Evolutionary conservation across 2,113 vertebrate species (phyloP).

Genomic region (Aldabrachelys gigantea): DNA sequence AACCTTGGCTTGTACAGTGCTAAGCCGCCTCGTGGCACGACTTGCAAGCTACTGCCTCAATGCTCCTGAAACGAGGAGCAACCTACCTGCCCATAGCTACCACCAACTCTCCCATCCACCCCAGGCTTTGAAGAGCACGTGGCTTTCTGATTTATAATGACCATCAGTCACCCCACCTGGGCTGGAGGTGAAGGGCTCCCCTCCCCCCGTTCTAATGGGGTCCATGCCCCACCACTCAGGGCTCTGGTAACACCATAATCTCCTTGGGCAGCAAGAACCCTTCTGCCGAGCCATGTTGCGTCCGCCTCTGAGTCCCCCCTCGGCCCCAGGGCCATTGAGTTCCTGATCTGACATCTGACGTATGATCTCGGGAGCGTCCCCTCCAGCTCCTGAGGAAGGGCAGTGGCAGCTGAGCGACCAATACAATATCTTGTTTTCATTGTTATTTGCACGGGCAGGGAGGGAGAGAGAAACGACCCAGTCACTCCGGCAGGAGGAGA

Average conservation of each 20-base stretch:
- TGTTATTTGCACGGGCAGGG: not conserved
- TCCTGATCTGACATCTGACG: not conserved
- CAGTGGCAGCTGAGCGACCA: not conserved
- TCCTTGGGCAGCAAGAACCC: not conserved
- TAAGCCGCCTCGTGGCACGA: too few species aligned
- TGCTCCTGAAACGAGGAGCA: too few species aligned
- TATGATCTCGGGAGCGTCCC: too few species aligned
- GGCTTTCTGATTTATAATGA: not conserved
- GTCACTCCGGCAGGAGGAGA: rapidly evolving
- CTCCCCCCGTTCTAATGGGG: not conserved
- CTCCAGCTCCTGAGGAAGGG: not conserved
- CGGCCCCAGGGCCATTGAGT: not conserved
- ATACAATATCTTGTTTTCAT: not conserved
- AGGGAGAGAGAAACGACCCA: not conserved
- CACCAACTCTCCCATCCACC: not conserved
- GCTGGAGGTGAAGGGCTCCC: not conserved
- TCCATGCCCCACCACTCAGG: not conserved
- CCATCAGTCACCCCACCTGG: not conserved
- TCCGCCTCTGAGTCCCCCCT: not conserved
- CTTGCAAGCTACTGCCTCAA: too few species aligned
- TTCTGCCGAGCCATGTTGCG: not conserved
- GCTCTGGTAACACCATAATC: not conserved
- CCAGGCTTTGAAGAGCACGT: not conserved
- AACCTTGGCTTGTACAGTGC: not conserved
- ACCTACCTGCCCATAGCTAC: not conserved